Conservation (phyloP, 2,888 invertebrate genomes). For the Sarcophaga rosellei region DNA sequence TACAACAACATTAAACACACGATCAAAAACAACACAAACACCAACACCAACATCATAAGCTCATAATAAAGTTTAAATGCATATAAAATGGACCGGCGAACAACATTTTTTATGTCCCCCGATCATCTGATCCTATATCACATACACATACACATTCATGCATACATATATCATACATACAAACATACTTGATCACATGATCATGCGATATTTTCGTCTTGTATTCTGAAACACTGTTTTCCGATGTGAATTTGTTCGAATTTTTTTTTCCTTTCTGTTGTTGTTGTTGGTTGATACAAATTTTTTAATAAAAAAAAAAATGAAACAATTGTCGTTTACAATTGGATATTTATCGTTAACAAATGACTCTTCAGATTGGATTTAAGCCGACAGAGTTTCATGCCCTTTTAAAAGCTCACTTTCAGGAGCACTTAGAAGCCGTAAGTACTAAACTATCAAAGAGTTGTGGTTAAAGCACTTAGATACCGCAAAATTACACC, state of each 20-base stretch:
- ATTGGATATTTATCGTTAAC: conserved; percentile 54
- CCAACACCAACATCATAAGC: conserved; percentile 69
- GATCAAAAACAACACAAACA: conserved; percentile 1
- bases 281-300: conserved; percentile 13
- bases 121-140: background rate
- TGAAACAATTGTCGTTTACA: conserved; percentile 28
- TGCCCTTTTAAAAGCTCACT: no score
- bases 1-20: conserved; percentile 32
- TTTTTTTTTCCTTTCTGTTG: background rate
- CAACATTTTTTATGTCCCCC: conserved; percentile 60
- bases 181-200: no score
- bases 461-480: no score
- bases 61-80: conserved; percentile 80
- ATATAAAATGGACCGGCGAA: conserved; percentile 78
- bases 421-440: no score
- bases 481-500: no score
- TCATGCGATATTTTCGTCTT: background rate
- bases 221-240: conserved; percentile 15
- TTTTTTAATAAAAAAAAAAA: conserved; percentile 30
- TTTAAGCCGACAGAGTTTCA: background rate
- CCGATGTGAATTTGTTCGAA: conserved; percentile 12
- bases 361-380: conserved; percentile 1
- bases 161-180: no score
- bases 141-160: background rate
- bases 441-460: no score